A percentile compares a stretch with the other conserved stretches of the same genome.
phyloP scores from a whole-genome alignment of 1,140 invertebrate species.

The Anagrus nilaparvatae region DNA sequence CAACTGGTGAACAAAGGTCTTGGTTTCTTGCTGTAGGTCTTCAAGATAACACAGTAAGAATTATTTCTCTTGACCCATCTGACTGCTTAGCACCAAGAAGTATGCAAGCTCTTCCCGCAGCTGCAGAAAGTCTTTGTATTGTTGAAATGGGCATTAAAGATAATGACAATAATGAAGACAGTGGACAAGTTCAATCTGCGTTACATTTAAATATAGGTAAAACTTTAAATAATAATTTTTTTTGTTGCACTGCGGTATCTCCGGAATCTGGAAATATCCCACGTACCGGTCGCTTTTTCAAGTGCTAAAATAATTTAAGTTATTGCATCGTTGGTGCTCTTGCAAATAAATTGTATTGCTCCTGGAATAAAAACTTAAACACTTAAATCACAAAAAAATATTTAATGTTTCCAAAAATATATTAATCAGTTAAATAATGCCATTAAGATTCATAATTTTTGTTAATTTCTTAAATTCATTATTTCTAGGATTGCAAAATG shows the following conservation, averaged over 20 bases:
- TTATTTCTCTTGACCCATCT: constrained; percentile 93
- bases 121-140: constrained; percentile 93
- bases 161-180: constrained; percentile 46
- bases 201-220: constrained; percentile 94
- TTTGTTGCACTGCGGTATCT: constrained; percentile 40
- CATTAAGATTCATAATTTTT: too few species aligned
- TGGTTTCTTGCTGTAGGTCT: constrained; percentile 96
- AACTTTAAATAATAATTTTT: too few species aligned
- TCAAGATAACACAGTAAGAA: constrained; percentile 92
- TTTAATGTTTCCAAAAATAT: too few species aligned
- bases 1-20: constrained; percentile 87
- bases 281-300: constrained; percentile 33
- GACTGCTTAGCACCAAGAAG: constrained; percentile 88
- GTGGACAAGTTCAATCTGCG: constrained; percentile 50
- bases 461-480: constrained; percentile 3
- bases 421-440: too few species aligned
- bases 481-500: constrained; percentile 72
- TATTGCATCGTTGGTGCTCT: constrained; percentile 35
- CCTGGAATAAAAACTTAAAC: too few species aligned
- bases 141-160: constrained; percentile 72
- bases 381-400: constrained; percentile 1
- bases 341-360: too few species aligned
- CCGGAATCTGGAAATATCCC: constrained; percentile 26
- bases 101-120: constrained; percentile 94
- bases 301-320: constrained; percentile 30